Evolutionary conservation across 2,797 vertebrate species (phyloP).

Genomic region (Clarias platycephalus): DNA sequence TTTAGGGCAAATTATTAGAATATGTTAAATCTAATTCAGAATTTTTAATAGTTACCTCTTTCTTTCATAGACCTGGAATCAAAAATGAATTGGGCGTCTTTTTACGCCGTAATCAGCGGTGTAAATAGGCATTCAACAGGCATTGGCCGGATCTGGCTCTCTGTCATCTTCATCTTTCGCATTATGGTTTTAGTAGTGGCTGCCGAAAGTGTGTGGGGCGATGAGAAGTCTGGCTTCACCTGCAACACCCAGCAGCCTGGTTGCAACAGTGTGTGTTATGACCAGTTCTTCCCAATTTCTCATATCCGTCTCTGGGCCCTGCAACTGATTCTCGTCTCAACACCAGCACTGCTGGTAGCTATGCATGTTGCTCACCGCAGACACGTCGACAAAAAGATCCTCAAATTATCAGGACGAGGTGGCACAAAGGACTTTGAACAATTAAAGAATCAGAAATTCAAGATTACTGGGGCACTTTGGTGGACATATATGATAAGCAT

Average conservation of each 20-base stretch:
- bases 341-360: constrained; percentile 91
- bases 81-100: constrained; percentile 95
- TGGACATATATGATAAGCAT: constrained; percentile 97
- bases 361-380: constrained; percentile 97
- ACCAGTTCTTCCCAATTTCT: constrained; percentile 97
- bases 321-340: constrained; percentile 96
- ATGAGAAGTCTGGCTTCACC: constrained; percentile 91
- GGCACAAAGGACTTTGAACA: constrained; percentile 86
- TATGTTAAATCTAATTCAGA: neutral
- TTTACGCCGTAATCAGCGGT: constrained; percentile 94
- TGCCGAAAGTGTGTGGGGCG: constrained; percentile 96
- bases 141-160: constrained; percentile 96
- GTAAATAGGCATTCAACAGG: constrained; percentile 97
- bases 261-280: constrained; percentile 97
- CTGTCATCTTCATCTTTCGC: constrained; percentile 97
- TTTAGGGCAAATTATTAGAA: neutral
- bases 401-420: constrained; percentile 79
- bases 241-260: constrained; percentile 98
- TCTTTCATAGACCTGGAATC: constrained; percentile 79
- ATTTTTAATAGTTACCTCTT: constrained; percentile 5
- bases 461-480: constrained; percentile 90
- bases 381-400: constrained; percentile 90
- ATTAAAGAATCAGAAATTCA: constrained; percentile 91
- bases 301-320: constrained; percentile 97
- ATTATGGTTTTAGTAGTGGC: constrained; percentile 97